phyloP scores from a whole-genome alignment of 2,888 invertebrate species.

The Pachydiplax longipennis region DNA sequence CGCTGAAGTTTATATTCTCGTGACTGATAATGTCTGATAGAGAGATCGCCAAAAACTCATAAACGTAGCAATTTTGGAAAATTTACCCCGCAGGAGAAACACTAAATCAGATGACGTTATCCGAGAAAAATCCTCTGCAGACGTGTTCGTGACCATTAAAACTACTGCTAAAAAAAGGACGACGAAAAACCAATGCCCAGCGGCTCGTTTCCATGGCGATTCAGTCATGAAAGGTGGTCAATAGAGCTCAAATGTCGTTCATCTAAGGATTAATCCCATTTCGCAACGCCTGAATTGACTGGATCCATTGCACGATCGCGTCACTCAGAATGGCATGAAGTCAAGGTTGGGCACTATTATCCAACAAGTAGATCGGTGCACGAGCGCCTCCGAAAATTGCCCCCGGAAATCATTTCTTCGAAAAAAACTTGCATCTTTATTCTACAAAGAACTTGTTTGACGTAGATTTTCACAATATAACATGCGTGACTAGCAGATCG shows the following conservation, averaged over 20 bases:
- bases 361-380: background rate
- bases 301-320: conserved; percentile 3
- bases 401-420: background rate
- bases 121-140: background rate
- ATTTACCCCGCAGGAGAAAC: background rate
- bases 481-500: too few species aligned
- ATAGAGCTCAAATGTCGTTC: conserved; percentile 28
- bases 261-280: conserved; percentile 20
- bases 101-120: background rate
- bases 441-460: too few species aligned
- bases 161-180: background rate
- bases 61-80: background rate
- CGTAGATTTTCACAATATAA: too few species aligned
- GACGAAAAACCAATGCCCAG: background rate
- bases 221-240: background rate
- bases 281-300: conserved; percentile 6
- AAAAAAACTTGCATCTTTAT: too few species aligned
- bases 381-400: background rate
- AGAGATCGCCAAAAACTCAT: too few species aligned
- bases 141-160: background rate
- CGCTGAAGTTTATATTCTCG: too few species aligned
- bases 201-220: background rate
- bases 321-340: background rate
- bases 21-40: too few species aligned
- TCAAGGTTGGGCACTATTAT: background rate